These are phyloP conservation scores for Drosophila truncata DNA, from an alignment of 1,140 invertebrate species.

Conservation along the genomic window DNA sequence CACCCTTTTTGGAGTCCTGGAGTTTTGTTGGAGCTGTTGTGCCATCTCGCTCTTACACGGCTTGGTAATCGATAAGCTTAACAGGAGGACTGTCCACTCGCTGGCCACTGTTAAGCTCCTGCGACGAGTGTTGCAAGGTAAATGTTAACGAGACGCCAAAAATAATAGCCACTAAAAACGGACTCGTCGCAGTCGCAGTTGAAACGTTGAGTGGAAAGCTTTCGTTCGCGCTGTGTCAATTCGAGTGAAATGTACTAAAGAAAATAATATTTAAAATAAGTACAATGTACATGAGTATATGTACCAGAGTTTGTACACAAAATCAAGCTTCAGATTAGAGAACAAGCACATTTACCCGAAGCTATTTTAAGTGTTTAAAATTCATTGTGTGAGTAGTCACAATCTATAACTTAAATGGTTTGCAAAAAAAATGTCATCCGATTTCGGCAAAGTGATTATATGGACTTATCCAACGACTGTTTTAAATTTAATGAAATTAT, in stretches of 20 bases:
- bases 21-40: conserved; percentile 4
- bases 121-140: conserved; percentile 29
- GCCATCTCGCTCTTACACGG: conserved; percentile 42
- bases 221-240: conserved; percentile 24
- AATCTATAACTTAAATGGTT: conserved; percentile 4
- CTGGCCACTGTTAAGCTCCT: conserved; percentile 8
- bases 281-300: background rate
- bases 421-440: conserved; percentile 6
- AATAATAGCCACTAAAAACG: conserved; percentile 23
- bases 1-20: conserved; percentile 32
- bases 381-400: conserved; percentile 39
- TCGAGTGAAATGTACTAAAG: conserved; percentile 28
- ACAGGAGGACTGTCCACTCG: conserved; percentile 63
- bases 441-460: background rate
- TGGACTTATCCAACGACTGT: background rate
- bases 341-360: background rate
- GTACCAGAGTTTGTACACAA: background rate
- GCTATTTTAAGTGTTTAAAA: background rate
- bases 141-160: conserved; percentile 50
- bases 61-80: conserved; percentile 67
- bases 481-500: conserved; percentile 2
- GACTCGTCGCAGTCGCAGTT: conserved; percentile 51
- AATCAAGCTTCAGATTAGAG: background rate
- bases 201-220: conserved; percentile 57
- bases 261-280: conserved; percentile 16